A percentile compares a stretch with the other conserved stretches of the same genome.
Evolutionary conservation across 2,797 vertebrate species (phyloP).

Genomic region (Ambastaia sidthimunki): DNA sequence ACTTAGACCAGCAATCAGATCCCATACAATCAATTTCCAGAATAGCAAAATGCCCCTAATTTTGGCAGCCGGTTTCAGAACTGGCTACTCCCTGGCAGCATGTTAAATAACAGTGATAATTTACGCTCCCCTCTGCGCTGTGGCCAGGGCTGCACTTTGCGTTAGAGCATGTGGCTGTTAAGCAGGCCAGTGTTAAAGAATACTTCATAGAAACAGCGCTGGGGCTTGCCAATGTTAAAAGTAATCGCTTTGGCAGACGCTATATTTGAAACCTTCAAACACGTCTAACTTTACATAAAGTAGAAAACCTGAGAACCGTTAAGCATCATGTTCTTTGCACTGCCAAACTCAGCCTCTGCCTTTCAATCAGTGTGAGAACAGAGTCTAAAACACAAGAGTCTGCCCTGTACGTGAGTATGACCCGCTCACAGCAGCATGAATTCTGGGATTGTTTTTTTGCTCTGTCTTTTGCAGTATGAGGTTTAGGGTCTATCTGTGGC

Average conservation of each 20-base stretch:
- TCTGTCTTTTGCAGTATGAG: conserved; percentile 30
- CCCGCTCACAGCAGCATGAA: conserved; percentile 45
- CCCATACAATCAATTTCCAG: conserved; percentile 68
- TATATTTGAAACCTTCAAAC: conserved; percentile 70
- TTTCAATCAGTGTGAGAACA: conserved; percentile 18
- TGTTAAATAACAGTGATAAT: conserved; percentile 74
- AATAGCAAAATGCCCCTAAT: conserved; percentile 69
- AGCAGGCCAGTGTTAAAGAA: conserved; percentile 72
- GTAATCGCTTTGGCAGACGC: conserved; percentile 73
- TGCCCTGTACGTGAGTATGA: conserved; percentile 27
- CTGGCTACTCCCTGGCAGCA: conserved; percentile 71
- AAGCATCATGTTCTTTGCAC: conserved; percentile 39
- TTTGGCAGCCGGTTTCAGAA: conserved; percentile 76
- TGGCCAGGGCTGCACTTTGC: conserved; percentile 64
- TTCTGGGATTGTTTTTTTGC: conserved; percentile 40
- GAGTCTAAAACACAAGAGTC: neutral
- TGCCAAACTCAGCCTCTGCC: conserved; percentile 33
- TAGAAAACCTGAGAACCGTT: conserved; percentile 71
- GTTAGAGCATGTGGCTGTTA: conserved; percentile 64
- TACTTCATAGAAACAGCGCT: conserved; percentile 66
- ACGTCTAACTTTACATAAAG: conserved; percentile 72
- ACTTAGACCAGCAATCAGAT: conserved; percentile 21
- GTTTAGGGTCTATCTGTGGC: conserved; percentile 47
- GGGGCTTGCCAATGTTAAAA: conserved; percentile 71
- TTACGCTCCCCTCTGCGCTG: conserved; percentile 67